Conservation (phyloP, 2,797 vertebrate genomes). For the Fratercula arctica region DNA sequence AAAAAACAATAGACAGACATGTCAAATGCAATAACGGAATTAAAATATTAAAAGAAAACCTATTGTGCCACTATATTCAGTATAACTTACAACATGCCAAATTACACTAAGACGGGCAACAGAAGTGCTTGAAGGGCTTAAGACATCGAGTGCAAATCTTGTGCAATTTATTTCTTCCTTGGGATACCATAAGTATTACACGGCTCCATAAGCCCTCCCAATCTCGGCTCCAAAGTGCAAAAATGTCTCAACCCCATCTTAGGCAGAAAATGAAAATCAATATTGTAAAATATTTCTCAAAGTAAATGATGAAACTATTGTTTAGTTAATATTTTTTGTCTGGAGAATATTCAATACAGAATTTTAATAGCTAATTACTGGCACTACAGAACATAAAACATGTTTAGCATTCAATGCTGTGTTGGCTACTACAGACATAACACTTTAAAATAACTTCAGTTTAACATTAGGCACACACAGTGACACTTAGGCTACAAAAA, state of each 20-base stretch:
- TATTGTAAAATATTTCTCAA: not conserved
- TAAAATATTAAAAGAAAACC: not conserved
- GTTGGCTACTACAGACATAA: not conserved
- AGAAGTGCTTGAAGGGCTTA: not conserved
- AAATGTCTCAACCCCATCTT: not conserved
- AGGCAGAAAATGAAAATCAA: not conserved
- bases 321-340: not conserved
- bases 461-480: not conserved
- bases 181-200: not conserved
- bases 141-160: not conserved
- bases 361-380: not conserved
- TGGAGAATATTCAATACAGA: not conserved
- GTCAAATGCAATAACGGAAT: conserved; percentile 9
- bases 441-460: not conserved
- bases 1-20: not conserved
- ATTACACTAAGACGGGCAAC: not conserved
- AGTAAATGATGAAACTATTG: not conserved
- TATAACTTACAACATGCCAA: not conserved
- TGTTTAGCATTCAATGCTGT: not conserved
- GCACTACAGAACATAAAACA: not conserved
- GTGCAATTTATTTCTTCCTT: not conserved
- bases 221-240: not conserved
- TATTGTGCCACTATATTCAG: not conserved
- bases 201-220: not conserved
- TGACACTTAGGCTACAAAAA: not conserved